These are phyloP conservation scores for Nymphalis c-album DNA, from an alignment of 2,888 invertebrate species.

Conservation along the genomic window DNA sequence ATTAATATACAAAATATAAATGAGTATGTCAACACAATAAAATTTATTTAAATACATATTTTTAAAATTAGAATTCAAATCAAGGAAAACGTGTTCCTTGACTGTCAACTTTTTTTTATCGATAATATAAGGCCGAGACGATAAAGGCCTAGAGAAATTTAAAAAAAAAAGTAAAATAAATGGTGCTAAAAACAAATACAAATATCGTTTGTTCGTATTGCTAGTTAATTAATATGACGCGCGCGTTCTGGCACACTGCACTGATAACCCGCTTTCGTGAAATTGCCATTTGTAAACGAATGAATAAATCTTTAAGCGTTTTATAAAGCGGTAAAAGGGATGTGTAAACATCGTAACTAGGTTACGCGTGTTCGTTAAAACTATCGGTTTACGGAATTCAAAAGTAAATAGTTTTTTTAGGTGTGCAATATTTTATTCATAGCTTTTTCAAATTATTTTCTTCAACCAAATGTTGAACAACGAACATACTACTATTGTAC, in stretches of 20 bases:
- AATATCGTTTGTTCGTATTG: slow-evolving; percentile 21
- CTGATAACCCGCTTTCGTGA: slow-evolving; percentile 48
- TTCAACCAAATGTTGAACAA: too few relatives aligned
- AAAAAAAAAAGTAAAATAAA: neutral
- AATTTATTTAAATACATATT: too few relatives aligned
- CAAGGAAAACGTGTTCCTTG: too few relatives aligned
- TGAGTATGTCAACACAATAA: too few relatives aligned
- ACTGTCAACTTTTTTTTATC: neutral
- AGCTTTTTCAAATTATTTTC: too few relatives aligned
- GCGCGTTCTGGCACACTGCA: slow-evolving; percentile 43
- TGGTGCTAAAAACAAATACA: neutral
- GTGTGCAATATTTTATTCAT: too few relatives aligned
- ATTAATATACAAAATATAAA: too few relatives aligned
- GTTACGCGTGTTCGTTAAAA: neutral
- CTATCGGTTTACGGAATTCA: too few relatives aligned
- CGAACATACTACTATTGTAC: too few relatives aligned
- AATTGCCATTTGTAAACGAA: slow-evolving; percentile 33
- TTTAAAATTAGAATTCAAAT: too few relatives aligned
- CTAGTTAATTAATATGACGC: slow-evolving; percentile 42
- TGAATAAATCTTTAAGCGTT: slow-evolving; percentile 16
- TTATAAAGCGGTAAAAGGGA: slow-evolving; percentile 9
- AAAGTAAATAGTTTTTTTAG: too few relatives aligned
- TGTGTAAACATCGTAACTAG: slow-evolving; percentile 1
- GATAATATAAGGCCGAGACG: neutral
- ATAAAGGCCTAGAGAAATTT: neutral